Evolutionary conservation across 2,113 vertebrate species (phyloP).

Genomic region (Syrmaticus mikado): DNA sequence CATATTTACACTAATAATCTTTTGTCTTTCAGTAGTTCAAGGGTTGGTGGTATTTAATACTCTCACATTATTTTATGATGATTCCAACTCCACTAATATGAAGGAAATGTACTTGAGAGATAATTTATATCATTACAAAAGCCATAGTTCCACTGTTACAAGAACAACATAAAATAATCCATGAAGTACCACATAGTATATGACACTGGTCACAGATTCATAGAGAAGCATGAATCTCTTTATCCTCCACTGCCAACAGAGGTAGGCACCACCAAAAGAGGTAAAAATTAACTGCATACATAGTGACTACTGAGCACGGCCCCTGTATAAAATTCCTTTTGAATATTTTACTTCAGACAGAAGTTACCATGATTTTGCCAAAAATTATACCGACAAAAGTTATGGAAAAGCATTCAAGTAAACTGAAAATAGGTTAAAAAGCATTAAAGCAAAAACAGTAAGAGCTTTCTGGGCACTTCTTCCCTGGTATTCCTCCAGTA

Average conservation of each 20-base stretch:
- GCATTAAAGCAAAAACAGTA: neutral
- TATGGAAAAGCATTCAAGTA: neutral
- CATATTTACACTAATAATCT: neutral
- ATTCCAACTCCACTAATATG: neutral
- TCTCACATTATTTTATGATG: neutral
- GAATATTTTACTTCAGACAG: neutral
- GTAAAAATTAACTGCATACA: neutral
- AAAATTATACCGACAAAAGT: neutral
- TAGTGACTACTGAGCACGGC: rapidly evolving
- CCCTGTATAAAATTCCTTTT: neutral
- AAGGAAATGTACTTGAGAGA: neutral
- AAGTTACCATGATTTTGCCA: neutral
- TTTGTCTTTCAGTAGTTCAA: neutral
- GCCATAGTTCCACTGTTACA: neutral
- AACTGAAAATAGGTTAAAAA: neutral
- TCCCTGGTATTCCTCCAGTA: neutral
- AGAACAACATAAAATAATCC: neutral
- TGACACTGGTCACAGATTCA: neutral
- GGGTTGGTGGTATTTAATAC: neutral
- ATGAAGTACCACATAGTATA: neutral
- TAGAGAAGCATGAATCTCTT: neutral
- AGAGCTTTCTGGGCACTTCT: neutral
- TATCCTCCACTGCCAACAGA: neutral
- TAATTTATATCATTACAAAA: neutral
- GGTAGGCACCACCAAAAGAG: neutral